Evolutionary conservation across 2,113 vertebrate species (phyloP).

Genomic region (Thalassarche chlororhynchos): DNA sequence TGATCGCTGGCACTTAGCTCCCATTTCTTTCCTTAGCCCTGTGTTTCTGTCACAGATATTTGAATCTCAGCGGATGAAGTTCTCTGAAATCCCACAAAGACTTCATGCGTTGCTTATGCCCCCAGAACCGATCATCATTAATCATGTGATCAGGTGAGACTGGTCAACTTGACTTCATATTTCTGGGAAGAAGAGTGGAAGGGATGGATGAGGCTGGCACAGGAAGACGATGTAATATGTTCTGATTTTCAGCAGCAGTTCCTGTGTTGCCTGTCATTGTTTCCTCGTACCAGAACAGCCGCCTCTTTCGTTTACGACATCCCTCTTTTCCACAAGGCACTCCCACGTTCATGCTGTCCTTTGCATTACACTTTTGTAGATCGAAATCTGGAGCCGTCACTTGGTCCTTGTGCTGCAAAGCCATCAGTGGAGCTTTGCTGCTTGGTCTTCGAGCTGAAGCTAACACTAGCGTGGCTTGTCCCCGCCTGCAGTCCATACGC

Average conservation of each 20-base stretch:
- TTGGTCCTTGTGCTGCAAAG: not conserved
- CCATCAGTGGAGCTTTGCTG: not conserved
- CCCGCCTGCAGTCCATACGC: not conserved
- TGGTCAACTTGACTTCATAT: not conserved
- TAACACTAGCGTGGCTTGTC: not conserved
- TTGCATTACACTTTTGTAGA: not conserved
- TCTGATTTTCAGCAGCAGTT: not conserved
- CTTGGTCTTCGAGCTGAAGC: not conserved
- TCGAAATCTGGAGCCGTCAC: not conserved
- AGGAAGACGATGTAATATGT: accelerated
- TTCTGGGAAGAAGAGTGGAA: not conserved
- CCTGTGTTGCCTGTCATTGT: not conserved
- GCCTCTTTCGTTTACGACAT: not conserved
- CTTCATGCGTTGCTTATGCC: slow-evolving; percentile 97
- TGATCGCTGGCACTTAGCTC: not conserved
- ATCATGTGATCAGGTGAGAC: slow-evolving; percentile 95
- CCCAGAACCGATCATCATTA: slow-evolving; percentile 99
- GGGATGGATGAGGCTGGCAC: not conserved
- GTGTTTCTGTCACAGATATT: slow-evolving; percentile 78
- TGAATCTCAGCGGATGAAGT: slow-evolving; percentile 89
- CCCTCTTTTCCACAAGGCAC: not conserved
- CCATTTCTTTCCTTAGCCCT: not conserved
- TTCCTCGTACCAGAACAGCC: not conserved
- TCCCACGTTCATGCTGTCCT: not conserved
- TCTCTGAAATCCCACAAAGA: slow-evolving; percentile 89